Evolutionary conservation across 2,113 vertebrate species (phyloP), one percentile per base, ranked within the genome.

Genomic region (Sturnus vulgaris): DNA sequence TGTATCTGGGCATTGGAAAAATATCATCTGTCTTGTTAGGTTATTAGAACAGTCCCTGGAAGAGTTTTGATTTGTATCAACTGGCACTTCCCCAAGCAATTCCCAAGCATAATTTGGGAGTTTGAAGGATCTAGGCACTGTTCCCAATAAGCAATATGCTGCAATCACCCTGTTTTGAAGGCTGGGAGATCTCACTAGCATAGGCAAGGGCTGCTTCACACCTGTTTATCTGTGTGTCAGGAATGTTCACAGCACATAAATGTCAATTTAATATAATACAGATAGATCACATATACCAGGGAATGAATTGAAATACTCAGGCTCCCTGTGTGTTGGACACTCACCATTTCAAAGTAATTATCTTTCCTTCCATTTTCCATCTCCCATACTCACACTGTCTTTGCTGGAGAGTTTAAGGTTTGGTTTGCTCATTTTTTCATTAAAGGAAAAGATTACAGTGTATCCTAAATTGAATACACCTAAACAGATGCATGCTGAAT

Each of bases 91-190:
- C 33, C 53, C 76, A 80, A 83, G 53, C 19, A 93, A 80, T 83
- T 91, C 80, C 76, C 81, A 65, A 50, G 20, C 42, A 56, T 93
- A 88, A 90, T 88, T 80, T 83, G 59, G n/a, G 76, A 86, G 37
- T 90, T 90, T 80, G 76, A 95, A 95, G 59, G 46, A 83, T 96
- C 94, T 77, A 88, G 93, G 89, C 83, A 88, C n/a, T 42, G 86
- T 82, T 94, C 79, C 93, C 75, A 95, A 23, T 61, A 86, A 90
- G 53, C 71, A 90, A 73, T 92, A 80, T 95, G 86, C 40, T 95
- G 44, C 69, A 82, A 37, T 87, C 73, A 72, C 88, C 79, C 57
- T 56, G 53, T 69, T 92, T 90, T 80, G 88, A 90, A 88, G 40
- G 55, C 53, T 90, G n/a, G 73, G 49, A 83, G 31, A 57, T 80